These are phyloP conservation scores for Kryphioiulus occultus DNA, from an alignment of 2,888 invertebrate species.

Conservation along the genomic window DNA sequence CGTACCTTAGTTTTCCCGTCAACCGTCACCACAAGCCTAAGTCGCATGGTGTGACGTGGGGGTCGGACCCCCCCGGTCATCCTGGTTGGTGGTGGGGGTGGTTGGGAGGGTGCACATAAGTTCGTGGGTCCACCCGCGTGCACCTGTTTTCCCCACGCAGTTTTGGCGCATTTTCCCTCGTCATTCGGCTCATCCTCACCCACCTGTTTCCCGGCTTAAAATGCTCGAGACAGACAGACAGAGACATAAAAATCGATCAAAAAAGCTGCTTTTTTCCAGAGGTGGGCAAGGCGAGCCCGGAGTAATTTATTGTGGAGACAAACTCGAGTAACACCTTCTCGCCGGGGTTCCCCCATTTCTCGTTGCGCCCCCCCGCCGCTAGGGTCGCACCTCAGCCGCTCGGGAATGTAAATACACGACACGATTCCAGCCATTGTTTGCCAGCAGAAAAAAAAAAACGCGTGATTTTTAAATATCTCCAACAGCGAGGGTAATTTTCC, in stretches of 20 bases:
- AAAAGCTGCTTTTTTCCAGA: neutral
- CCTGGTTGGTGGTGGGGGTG: no score
- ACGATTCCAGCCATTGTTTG: slow-evolving; percentile 18
- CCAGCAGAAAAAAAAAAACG: neutral
- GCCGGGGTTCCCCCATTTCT: neutral
- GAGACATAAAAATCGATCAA: slow-evolving; percentile 32
- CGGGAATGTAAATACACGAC: neutral
- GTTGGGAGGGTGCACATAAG: no score
- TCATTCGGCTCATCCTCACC: no score
- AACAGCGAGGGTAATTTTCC: slow-evolving; percentile 21
- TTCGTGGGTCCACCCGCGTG: no score
- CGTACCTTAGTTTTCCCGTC: no score
- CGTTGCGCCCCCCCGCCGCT: neutral
- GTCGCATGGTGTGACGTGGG: no score
- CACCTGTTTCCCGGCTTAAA: no score
- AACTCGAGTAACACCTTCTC: slow-evolving; percentile 31
- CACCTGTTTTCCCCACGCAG: no score
- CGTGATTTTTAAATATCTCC: slow-evolving; percentile 37
- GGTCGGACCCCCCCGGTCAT: no score
- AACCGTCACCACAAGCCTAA: no score
- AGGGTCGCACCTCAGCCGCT: slow-evolving; percentile 7
- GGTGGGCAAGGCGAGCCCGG: neutral
- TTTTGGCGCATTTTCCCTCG: no score
- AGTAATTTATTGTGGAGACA: neutral
- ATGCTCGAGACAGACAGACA: neutral